Evolutionary conservation across 2,888 invertebrate genomes (phyloP).

Genomic region (Linhomoeus sp.): DNA sequence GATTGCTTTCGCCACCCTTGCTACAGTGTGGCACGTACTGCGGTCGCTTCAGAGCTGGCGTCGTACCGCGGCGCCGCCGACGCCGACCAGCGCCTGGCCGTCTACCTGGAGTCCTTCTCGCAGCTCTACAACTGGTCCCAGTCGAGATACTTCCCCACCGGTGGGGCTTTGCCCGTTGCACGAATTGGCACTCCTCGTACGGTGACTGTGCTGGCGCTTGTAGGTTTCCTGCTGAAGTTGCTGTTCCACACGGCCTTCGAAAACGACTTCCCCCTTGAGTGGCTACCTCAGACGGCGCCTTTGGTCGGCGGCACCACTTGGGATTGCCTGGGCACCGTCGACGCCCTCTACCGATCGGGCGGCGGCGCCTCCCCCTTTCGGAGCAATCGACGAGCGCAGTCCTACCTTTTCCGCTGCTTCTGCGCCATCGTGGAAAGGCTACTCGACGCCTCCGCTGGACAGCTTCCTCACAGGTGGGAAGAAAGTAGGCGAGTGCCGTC

Average conservation of each 20-base stretch:
- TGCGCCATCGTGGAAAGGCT: background rate
- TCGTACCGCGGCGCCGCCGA: background rate
- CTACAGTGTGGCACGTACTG: too few species aligned
- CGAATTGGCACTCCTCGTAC: background rate
- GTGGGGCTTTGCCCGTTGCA: constrained; percentile 35
- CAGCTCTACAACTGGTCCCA: constrained; percentile 52
- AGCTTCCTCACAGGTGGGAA: too few species aligned
- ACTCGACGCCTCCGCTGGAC: background rate
- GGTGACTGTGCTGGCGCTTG: constrained; percentile 7
- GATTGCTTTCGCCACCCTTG: too few species aligned
- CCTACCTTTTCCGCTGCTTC: background rate
- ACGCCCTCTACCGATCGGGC: too few species aligned
- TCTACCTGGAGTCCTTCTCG: constrained; percentile 53
- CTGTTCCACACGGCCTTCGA: constrained; percentile 29
- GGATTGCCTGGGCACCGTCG: too few species aligned
- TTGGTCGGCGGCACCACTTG: too few species aligned
- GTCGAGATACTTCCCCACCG: constrained; percentile 65
- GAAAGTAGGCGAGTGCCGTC: too few species aligned
- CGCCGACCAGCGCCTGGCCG: constrained; percentile 35
- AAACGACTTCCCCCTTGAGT: constrained; percentile 27
- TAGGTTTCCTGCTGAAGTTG: constrained; percentile 30
- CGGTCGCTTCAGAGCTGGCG: too few species aligned
- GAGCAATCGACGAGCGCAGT: background rate
- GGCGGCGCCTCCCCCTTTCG: background rate
- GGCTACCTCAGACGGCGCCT: constrained; percentile 36